A percentile compares a stretch with the other conserved stretches of the same genome.
These are phyloP conservation scores for Numenius arquata DNA, from an alignment of 2,113 vertebrate species.

Conservation along the genomic window DNA sequence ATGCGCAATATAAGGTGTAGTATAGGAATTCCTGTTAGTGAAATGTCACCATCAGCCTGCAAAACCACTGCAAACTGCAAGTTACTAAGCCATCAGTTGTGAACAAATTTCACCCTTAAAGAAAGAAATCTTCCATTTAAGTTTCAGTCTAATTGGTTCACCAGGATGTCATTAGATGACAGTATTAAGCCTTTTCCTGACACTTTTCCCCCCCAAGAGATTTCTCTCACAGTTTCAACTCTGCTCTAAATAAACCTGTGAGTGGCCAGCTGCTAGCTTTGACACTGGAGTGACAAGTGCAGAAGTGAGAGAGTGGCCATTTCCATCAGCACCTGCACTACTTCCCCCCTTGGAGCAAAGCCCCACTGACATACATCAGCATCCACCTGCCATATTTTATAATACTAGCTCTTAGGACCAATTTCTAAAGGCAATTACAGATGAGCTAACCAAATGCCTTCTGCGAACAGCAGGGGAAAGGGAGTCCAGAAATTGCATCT, in stretches of 20 bases:
- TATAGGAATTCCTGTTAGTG: neutral
- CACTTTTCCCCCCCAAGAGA: no score
- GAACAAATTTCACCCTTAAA: neutral
- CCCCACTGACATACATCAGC: no score
- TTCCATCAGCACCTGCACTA: neutral
- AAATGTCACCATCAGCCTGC: neutral
- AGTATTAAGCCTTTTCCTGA: neutral
- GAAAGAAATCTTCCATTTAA: neutral
- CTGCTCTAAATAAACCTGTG: fast-evolving
- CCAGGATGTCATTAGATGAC: neutral
- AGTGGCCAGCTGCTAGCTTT: neutral
- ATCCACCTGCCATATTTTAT: neutral
- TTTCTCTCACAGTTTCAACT: neutral
- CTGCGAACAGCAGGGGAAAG: neutral
- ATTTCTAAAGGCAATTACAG: neutral
- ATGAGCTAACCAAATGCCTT: neutral
- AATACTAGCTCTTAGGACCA: neutral
- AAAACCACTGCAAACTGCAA: neutral
- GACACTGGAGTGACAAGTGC: neutral
- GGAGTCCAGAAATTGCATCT: neutral
- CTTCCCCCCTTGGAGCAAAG: neutral
- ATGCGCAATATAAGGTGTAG: neutral
- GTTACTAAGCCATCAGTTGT: neutral
- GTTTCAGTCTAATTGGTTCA: neutral
- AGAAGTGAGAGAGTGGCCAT: neutral